These are phyloP conservation scores for Bombus polaris DNA, from an alignment of 1,140 invertebrate species.

Conservation along the genomic window DNA sequence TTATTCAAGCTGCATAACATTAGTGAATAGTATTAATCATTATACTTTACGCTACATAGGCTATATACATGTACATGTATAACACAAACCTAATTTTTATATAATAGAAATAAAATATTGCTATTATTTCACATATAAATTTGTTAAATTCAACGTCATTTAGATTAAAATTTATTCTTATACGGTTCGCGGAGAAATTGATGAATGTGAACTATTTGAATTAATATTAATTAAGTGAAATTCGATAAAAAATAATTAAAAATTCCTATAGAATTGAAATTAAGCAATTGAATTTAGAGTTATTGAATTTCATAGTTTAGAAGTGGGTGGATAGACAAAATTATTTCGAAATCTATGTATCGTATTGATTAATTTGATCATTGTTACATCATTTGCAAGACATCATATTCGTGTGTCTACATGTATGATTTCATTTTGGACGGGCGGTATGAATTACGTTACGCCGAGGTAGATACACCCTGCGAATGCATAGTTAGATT, in stretches of 20 bases:
- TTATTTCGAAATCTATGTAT: conserved; percentile 8
- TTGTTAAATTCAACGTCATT: not conserved
- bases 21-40: no score
- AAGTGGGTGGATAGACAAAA: not conserved
- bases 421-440: conserved; percentile 10
- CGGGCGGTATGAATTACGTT: conserved; percentile 10
- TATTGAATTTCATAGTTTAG: not conserved
- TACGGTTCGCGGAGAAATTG: no score
- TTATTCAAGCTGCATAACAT: no score
- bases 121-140: not conserved
- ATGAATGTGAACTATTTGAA: not conserved
- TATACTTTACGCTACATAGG: not conserved
- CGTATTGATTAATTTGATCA: conserved; percentile 10
- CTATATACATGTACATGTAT: not conserved
- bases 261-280: not conserved
- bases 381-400: conserved; percentile 13
- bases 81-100: not conserved
- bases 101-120: not conserved
- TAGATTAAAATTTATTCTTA: not conserved
- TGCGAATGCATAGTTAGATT: not conserved
- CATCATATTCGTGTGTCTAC: not conserved
- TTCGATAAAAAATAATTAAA: not conserved
- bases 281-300: not conserved
- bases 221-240: not conserved
- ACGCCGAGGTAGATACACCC: not conserved